Conservation (phyloP, 2,797 vertebrate species). For the Megaceryle alcyon region DNA sequence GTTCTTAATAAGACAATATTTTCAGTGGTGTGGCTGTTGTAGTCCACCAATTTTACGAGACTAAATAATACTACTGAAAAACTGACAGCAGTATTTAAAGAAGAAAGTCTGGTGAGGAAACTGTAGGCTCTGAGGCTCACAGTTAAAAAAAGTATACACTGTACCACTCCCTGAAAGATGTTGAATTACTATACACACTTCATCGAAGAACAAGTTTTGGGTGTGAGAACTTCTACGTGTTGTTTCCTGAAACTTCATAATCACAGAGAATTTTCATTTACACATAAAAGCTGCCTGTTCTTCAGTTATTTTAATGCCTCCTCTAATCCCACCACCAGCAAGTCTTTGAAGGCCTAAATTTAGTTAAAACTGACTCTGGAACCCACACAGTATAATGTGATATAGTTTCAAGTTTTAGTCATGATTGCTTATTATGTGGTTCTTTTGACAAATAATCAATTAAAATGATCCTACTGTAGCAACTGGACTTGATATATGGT, state of each 20-base stretch:
- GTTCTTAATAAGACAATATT: not conserved
- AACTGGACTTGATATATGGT: not conserved
- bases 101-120: not conserved
- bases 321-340: not conserved
- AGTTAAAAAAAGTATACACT: not conserved
- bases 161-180: not conserved
- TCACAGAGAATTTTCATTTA: not conserved
- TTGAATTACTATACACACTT: not conserved
- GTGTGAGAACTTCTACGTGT: not conserved
- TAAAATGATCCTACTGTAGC: not conserved
- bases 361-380: not conserved
- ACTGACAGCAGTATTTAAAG: not conserved
- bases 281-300: not conserved
- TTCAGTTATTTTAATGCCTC: not conserved
- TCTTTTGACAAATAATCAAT: not conserved
- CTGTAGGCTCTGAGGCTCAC: not conserved
- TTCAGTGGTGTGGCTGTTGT: not conserved
- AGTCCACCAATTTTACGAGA: not conserved
- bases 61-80: not conserved
- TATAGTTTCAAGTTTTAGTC: not conserved
- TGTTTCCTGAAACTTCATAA: not conserved
- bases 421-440: not conserved
- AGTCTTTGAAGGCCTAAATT: not conserved
- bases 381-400: not conserved
- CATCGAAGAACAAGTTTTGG: not conserved